These are phyloP conservation scores for Channa argus DNA, from an alignment of 2,113 vertebrate genomes.

Conservation along the genomic window DNA sequence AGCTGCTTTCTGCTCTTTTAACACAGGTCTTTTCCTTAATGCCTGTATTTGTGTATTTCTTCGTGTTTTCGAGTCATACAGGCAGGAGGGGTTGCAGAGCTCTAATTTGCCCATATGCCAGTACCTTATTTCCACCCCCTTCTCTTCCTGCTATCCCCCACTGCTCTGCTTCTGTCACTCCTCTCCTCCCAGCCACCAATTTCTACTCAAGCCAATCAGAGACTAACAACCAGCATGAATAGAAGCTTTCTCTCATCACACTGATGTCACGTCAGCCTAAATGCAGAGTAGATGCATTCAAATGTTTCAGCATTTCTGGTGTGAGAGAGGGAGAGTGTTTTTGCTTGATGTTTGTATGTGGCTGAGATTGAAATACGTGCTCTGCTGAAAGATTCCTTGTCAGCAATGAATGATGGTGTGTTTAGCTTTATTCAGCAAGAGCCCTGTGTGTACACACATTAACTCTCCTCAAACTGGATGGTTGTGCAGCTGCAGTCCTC, in stretches of 20 bases:
- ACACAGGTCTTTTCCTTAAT: constrained; percentile 7
- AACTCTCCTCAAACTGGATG: constrained; percentile 8
- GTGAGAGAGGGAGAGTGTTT: no score
- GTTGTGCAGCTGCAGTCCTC: constrained; percentile 18
- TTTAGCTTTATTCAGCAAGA: constrained; percentile 58
- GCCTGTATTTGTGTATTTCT: constrained; percentile 26
- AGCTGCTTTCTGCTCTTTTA: constrained; percentile 38
- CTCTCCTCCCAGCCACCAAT: constrained; percentile 10
- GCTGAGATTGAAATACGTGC: constrained; percentile 51
- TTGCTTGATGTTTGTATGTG: constrained; percentile 45
- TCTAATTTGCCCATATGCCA: constrained; percentile 53
- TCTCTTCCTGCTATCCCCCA: constrained; percentile 21
- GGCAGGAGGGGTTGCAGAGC: constrained; percentile 17
- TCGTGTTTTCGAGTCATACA: constrained; percentile 10
- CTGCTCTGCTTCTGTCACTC: constrained; percentile 21
- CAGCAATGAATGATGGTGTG: constrained; percentile 57
- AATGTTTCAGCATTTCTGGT: constrained; percentile 40
- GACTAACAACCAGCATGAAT: constrained; percentile 52
- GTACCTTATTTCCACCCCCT: not conserved
- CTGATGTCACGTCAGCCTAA: constrained; percentile 54
- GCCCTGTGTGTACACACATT: constrained; percentile 28
- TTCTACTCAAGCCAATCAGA: constrained; percentile 49
- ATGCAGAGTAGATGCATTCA: constrained; percentile 42
- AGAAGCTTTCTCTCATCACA: constrained; percentile 54
- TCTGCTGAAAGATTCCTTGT: constrained; percentile 65